phyloP scores from a whole-genome alignment of 2,113 vertebrate genomes.

The Aplodontia rufa region DNA sequence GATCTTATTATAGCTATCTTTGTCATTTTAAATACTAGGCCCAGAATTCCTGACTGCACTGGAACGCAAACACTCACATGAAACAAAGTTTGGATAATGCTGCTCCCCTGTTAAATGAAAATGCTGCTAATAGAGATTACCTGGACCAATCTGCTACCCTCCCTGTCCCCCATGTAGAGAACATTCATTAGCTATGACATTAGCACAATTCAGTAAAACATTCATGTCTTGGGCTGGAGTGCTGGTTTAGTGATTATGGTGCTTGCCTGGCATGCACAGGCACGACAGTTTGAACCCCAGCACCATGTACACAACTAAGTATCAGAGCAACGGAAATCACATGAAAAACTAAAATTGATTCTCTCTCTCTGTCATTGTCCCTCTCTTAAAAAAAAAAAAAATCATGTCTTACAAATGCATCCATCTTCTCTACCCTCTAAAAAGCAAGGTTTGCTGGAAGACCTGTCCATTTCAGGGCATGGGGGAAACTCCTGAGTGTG shows the following conservation, averaged over 20 bases:
- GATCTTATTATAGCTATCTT: neutral
- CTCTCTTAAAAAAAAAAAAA: too few species aligned
- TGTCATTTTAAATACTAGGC: neutral
- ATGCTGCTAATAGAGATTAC: neutral
- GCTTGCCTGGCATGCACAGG: too few species aligned
- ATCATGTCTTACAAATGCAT: neutral
- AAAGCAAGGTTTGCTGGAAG: slow-evolving; percentile 5
- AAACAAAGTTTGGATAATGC: neutral
- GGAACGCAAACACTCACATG: neutral
- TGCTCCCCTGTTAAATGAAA: neutral
- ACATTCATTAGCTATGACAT: neutral
- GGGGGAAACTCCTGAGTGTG: slow-evolving; percentile 77
- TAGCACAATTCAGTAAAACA: neutral
- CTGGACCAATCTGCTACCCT: neutral
- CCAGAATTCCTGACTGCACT: neutral
- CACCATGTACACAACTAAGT: too few species aligned
- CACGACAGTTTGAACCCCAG: too few species aligned
- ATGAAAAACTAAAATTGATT: too few species aligned
- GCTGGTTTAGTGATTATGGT: too few species aligned
- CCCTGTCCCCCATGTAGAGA: neutral
- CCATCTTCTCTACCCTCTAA: neutral
- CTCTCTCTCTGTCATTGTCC: too few species aligned
- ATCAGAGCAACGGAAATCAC: too few species aligned
- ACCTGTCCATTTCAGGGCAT: slow-evolving; percentile 16
- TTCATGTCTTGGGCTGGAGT: too few species aligned